Evolutionary conservation across 2,797 vertebrate species (phyloP), one percentile per base, ranked within the genome.

Genomic region (Hippocampus kuda): DNA sequence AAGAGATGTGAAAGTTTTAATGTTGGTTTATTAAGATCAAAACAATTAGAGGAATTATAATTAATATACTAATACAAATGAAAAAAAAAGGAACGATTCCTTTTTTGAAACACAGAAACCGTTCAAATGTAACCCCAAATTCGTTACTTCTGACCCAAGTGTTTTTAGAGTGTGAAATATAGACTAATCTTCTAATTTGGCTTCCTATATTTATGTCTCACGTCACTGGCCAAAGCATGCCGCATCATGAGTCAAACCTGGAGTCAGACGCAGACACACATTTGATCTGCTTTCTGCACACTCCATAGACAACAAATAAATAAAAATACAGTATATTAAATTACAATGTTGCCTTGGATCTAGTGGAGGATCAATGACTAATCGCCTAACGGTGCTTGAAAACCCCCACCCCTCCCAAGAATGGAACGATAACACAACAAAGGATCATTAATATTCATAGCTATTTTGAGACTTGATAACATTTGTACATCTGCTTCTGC

Each of bases 391-490:
- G 44, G 48, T 5, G 2, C 61, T 61, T 41, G 70, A 20, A 65
- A n/a, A 70, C 59, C 22, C 48, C 9, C 9, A 61, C 71, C 24
- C 24, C 26, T 24, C 56, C 56, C 4, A 57, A 57, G 56, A 57
- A 5, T 30, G 57, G 57, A 30, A 48, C 12, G 11, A 74, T 16
- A 34, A 70, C 54, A 67, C 48, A 71, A 56, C 53, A 75, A 76
- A 73, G 56, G 70, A 9, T 1, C 54, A 76, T 75, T 79, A 65
- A 72, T 68, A 79, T 71, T 66, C 66, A 65, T 59, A 26, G 26
- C 30, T 66, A 69, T 73, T 83, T 77, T 75, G 11, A 68, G 68
- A 73, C 66, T 20, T 73, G 54, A 74, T 66, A 77, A 75, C 63
- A 74, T 71, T 76, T 78, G 60, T 22, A 46, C n/a, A 59, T 61